Conservation (phyloP, 2,888 invertebrate species). For the Stomorhina lunata region DNA sequence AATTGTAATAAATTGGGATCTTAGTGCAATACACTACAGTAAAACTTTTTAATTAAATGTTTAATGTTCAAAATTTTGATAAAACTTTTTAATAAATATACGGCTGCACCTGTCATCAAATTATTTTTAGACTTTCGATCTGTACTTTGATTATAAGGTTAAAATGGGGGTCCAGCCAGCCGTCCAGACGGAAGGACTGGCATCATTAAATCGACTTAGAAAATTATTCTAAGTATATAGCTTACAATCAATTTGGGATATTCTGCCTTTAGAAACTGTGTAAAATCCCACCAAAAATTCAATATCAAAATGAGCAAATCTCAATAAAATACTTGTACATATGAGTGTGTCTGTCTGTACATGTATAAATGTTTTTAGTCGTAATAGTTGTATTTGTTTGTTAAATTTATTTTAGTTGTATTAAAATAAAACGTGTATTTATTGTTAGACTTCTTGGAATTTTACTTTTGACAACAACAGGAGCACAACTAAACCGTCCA, state of each 20-base stretch:
- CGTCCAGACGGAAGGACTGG: too few species aligned
- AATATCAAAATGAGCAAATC: conserved; percentile 31
- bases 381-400: conserved; percentile 48
- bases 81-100: too few species aligned
- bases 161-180: too few species aligned
- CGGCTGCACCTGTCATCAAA: too few species aligned
- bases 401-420: conserved; percentile 57
- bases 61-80: too few species aligned
- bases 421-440: conserved; percentile 61
- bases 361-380: background rate
- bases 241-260: background rate
- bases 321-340: conserved; percentile 13
- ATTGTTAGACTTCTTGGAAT: conserved; percentile 66
- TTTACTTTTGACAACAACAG: conserved; percentile 53
- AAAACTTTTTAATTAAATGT: too few species aligned
- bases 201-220: too few species aligned
- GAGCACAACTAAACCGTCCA: background rate
- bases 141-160: too few species aligned
- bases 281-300: conserved; percentile 5
- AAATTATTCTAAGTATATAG: too few species aligned
- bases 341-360: background rate
- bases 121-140: too few species aligned
- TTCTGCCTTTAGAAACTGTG: conserved; percentile 21
- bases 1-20: too few species aligned
- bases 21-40: too few species aligned